A percentile compares a stretch with the other conserved stretches of the same genome.
These are phyloP conservation scores for Enteromius treurensis DNA, from an alignment of 2,797 vertebrate species.

Conservation along the genomic window DNA sequence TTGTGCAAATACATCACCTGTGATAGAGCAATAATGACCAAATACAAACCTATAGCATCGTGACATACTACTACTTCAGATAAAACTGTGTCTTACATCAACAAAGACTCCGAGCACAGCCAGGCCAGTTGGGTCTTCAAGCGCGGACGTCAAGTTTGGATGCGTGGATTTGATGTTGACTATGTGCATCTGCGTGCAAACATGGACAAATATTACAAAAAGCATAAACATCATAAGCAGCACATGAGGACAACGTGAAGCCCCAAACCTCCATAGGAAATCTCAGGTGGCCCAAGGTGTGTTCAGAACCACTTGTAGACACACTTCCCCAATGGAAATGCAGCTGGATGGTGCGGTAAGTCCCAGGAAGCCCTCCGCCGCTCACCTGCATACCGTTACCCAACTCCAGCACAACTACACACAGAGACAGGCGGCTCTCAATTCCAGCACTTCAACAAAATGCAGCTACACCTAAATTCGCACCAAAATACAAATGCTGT, in stretches of 20 bases:
- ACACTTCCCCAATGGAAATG: conserved; percentile 88
- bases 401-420: conserved; percentile 79
- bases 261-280: conserved; percentile 84
- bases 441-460: background rate
- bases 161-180: conserved; percentile 84
- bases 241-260: conserved; percentile 36
- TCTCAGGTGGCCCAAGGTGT: conserved; percentile 78
- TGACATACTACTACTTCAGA: background rate
- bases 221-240: background rate
- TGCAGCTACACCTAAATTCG: too few relatives aligned
- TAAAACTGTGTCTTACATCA: conserved; percentile 66
- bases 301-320: conserved; percentile 80
- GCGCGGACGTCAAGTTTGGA: conserved; percentile 75
- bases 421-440: background rate
- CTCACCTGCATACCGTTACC: conserved; percentile 78
- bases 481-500: too few relatives aligned
- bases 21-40: background rate
- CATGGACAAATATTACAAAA: background rate
- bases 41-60: background rate
- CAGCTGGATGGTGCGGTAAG: conserved; percentile 80
- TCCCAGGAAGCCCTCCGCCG: conserved; percentile 77
- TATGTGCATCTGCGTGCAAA: conserved; percentile 78
- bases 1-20: conserved; percentile 84
- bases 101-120: conserved; percentile 85
- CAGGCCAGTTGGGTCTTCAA: conserved; percentile 78